Conservation (phyloP, 2,797 vertebrate species). For the Echeneis naucrates region DNA sequence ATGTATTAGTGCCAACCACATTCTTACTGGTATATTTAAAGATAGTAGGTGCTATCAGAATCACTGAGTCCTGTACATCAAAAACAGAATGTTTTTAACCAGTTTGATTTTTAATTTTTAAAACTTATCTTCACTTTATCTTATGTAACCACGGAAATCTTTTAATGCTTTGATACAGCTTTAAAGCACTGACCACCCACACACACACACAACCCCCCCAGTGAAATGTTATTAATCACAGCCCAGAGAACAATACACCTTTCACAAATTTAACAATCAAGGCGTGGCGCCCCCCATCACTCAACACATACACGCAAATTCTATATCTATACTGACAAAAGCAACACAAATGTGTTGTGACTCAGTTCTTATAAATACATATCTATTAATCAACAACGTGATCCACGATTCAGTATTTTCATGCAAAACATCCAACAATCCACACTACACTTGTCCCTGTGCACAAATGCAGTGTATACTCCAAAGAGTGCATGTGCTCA, state of each 20-base stretch:
- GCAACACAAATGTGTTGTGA: background rate
- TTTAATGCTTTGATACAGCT: slow-evolving; percentile 35
- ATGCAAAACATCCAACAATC: slow-evolving; percentile 4
- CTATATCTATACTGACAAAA: background rate
- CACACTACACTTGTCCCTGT: background rate
- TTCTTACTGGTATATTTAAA: background rate
- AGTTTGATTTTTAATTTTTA: background rate
- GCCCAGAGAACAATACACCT: slow-evolving; percentile 49
- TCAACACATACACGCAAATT: too few species aligned
- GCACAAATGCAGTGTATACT: slow-evolving; percentile 1
- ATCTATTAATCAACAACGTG: slow-evolving; percentile 32
- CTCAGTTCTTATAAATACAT: slow-evolving; percentile 34
- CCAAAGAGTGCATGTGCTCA: background rate
- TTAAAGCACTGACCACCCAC: slow-evolving; percentile 30
- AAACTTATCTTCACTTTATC: slow-evolving; percentile 6
- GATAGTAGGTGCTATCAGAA: too few species aligned
- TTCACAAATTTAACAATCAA: slow-evolving; percentile 51
- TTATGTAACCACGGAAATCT: slow-evolving; percentile 36
- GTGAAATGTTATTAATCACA: slow-evolving; percentile 54
- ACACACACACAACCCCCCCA: slow-evolving; percentile 16
- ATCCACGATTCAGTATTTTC: slow-evolving; percentile 32
- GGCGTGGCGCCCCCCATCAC: slow-evolving; percentile 31
- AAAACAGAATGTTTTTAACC: background rate
- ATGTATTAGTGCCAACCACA: too few species aligned
- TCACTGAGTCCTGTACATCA: too few species aligned